Evolutionary conservation across 2,113 vertebrate species (phyloP).

Genomic region (Tachysurus fulvidraco): DNA sequence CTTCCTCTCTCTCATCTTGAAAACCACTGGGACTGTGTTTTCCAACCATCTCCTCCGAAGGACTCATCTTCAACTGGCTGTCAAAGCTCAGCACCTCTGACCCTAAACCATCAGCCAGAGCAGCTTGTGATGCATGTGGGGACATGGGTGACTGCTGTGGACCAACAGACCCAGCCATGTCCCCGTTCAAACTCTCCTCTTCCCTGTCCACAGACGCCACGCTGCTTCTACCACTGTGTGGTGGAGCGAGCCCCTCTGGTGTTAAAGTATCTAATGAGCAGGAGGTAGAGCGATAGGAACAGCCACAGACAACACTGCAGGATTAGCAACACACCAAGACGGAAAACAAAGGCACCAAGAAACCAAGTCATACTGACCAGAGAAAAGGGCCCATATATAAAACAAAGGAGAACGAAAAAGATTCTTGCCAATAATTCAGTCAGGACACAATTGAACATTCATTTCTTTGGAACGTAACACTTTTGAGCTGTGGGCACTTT

Average conservation of each 20-base stretch:
- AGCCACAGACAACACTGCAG: slow-evolving; percentile 56
- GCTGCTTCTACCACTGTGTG: slow-evolving; percentile 52
- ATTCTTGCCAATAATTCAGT: slow-evolving; percentile 32
- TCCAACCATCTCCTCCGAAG: slow-evolving; percentile 39
- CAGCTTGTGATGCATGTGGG: slow-evolving; percentile 19
- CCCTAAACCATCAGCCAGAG: slow-evolving; percentile 2
- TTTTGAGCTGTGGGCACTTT: slow-evolving; percentile 49
- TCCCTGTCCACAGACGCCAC: slow-evolving; percentile 35
- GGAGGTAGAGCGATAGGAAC: slow-evolving; percentile 56
- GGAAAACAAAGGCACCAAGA: slow-evolving; percentile 45
- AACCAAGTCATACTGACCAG: slow-evolving; percentile 41
- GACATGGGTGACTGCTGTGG: slow-evolving; percentile 44
- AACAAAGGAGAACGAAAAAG: slow-evolving; percentile 34
- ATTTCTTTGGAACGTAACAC: slow-evolving; percentile 27
- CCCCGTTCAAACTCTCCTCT: slow-evolving; percentile 39
- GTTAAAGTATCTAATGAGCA: slow-evolving; percentile 53
- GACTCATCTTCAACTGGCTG: slow-evolving; percentile 41
- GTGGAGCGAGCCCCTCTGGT: slow-evolving; percentile 37
- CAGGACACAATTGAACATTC: slow-evolving; percentile 30
- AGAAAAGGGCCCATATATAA: slow-evolving; percentile 34
- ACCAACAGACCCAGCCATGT: slow-evolving; percentile 41
- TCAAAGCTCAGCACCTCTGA: slow-evolving; percentile 25
- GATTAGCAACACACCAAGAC: slow-evolving; percentile 55
- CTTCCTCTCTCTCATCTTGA: slow-evolving; percentile 40
- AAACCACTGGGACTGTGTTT: slow-evolving; percentile 40